These are phyloP conservation scores for Propithecus coquereli DNA, from an alignment of 2,113 vertebrate species.

Conservation along the genomic window DNA sequence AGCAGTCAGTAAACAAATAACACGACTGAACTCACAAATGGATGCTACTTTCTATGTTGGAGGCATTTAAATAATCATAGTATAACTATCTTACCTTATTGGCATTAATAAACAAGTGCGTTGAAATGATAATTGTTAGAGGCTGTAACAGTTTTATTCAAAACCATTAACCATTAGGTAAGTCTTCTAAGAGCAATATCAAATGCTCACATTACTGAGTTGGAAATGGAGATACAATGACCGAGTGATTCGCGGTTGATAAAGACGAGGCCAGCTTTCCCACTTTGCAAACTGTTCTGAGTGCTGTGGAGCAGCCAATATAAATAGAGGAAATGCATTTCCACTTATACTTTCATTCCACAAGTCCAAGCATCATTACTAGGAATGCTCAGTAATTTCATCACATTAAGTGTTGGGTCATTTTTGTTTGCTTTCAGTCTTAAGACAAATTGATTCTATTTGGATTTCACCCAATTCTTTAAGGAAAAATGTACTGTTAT, in stretches of 20 bases:
- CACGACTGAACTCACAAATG: not conserved
- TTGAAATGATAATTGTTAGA: constrained; percentile 18
- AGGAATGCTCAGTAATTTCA: constrained; percentile 28
- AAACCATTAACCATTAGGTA: constrained; percentile 30
- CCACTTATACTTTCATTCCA: constrained; percentile 2
- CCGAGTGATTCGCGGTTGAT: not conserved
- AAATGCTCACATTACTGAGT: not conserved
- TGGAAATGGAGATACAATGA: not conserved
- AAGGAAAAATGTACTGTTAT: not conserved
- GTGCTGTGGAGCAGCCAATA: not conserved
- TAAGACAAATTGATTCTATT: constrained; percentile 27
- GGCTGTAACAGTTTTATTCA: constrained; percentile 13
- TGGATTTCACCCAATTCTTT: constrained; percentile 25
- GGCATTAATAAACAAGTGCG: not conserved
- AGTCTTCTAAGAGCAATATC: not conserved
- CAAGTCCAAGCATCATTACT: constrained; percentile 5
- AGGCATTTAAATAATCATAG: constrained; percentile 1
- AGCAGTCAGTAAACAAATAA: not conserved
- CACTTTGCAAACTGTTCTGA: constrained; percentile 1
- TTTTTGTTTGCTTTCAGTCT: constrained; percentile 51
- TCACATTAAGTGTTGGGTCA: constrained; percentile 21
- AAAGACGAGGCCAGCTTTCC: not conserved
- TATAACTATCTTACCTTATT: not conserved
- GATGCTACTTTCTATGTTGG: not conserved
- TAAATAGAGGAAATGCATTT: constrained; percentile 47